A percentile compares a stretch with the other conserved stretches of the same genome.
phyloP scores from a whole-genome alignment of 2,888 invertebrate species.

The Hirudinaria manillensis region DNA sequence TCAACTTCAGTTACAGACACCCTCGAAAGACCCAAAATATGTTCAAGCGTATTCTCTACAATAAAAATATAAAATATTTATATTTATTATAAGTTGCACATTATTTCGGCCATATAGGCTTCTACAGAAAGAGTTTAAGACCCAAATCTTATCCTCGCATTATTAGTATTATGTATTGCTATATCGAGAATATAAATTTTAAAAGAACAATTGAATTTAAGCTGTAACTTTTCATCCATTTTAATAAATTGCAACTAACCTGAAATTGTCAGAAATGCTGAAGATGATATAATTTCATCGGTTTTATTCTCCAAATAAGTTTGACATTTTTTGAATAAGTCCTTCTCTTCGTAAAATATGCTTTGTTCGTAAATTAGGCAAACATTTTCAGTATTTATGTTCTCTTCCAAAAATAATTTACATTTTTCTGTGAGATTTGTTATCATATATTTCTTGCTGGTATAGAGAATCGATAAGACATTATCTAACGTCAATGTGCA shows the following conservation, averaged over 20 bases:
- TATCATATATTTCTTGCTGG: constrained; percentile 70
- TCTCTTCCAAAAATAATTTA: constrained; percentile 61
- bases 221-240: too few relatives aligned
- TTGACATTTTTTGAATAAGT: constrained; percentile 66
- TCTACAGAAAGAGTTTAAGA: too few relatives aligned
- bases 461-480: constrained; percentile 67
- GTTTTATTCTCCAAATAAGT: constrained; percentile 62
- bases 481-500: constrained; percentile 60
- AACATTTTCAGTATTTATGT: constrained; percentile 64
- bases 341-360: constrained; percentile 45
- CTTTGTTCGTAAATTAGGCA: constrained; percentile 43
- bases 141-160: too few relatives aligned
- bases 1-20: constrained; percentile 59
- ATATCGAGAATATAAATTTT: too few relatives aligned
- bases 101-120: constrained; percentile 52
- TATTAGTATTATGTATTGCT: too few relatives aligned
- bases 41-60: constrained; percentile 14
- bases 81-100: not conserved
- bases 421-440: constrained; percentile 66
- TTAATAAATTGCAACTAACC: constrained; percentile 44
- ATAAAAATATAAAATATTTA: not conserved
- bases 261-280: constrained; percentile 62
- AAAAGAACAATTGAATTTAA: too few relatives aligned
- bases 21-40: constrained; percentile 64
- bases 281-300: constrained; percentile 58